These are phyloP conservation scores for Gambusia yucatana DNA, from an alignment of 2,797 vertebrate species.

Conservation along the genomic window DNA sequence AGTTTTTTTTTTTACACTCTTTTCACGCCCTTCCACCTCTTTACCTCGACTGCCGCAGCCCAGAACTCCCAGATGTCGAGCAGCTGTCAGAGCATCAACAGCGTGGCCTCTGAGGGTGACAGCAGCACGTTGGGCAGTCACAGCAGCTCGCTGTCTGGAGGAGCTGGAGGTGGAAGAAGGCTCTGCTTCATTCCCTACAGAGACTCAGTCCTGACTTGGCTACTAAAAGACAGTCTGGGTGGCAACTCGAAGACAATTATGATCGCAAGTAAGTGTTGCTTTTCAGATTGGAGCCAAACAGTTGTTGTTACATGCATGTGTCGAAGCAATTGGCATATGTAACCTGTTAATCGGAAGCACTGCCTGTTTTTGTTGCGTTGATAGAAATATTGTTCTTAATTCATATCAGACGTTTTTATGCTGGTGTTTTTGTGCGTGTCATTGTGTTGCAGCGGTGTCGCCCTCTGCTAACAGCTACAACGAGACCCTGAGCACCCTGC, in stretches of 20 bases:
- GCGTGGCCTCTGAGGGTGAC: constrained; percentile 86
- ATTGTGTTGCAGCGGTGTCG: constrained; percentile 87
- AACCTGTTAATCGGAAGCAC: not conserved
- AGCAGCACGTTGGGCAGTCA: constrained; percentile 79
- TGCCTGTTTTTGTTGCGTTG: not conserved
- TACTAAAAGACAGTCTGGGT: constrained; percentile 96
- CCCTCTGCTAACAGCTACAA: constrained; percentile 92
- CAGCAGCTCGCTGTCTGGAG: constrained; percentile 80
- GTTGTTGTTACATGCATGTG: not conserved
- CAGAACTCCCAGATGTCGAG: constrained; percentile 96
- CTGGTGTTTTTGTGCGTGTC: not conserved
- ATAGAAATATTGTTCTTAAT: not conserved
- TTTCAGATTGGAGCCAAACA: not conserved
- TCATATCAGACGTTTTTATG: not conserved
- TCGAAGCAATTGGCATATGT: not conserved
- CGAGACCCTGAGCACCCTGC: constrained; percentile 95
- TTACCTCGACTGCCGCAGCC: constrained; percentile 75
- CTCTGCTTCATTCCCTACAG: constrained; percentile 95
- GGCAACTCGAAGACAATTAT: constrained; percentile 98
- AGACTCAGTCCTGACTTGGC: constrained; percentile 97
- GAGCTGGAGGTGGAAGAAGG: constrained; percentile 73
- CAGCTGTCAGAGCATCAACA: constrained; percentile 95
- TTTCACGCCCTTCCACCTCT: constrained; percentile 5
- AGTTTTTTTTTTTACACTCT: not conserved
- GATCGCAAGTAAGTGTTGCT: constrained; percentile 91